phyloP scores from a whole-genome alignment of 2,113 vertebrate genomes.

The Lagopus leucura region DNA sequence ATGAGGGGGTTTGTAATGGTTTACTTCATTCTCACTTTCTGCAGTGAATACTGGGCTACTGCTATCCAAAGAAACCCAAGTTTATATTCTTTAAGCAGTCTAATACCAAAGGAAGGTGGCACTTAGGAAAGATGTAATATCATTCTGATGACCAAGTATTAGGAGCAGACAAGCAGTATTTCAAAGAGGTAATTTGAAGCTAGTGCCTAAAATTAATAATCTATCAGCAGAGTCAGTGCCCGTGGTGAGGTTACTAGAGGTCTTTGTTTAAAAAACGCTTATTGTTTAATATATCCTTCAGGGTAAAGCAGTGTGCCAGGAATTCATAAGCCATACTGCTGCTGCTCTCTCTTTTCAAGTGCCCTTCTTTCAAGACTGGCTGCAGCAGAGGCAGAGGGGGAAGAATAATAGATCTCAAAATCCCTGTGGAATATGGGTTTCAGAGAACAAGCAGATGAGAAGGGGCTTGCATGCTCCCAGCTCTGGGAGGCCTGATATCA shows the following conservation, averaged over 20 bases:
- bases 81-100: neutral
- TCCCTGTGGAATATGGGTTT: neutral
- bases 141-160: neutral
- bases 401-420: neutral
- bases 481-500: neutral
- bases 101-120: neutral
- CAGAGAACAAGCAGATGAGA: conserved; percentile 13
- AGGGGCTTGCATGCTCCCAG: neutral
- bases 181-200: conserved; percentile 12
- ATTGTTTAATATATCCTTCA: conserved; percentile 24
- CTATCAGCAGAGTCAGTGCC: neutral
- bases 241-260: neutral
- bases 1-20: neutral
- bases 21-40: neutral
- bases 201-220: conserved; percentile 30
- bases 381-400: neutral
- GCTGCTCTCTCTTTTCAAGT: conserved; percentile 39
- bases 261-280: conserved; percentile 24
- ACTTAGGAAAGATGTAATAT: neutral
- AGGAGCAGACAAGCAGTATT: neutral
- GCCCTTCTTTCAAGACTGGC: neutral
- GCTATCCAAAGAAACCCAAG: neutral
- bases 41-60: neutral
- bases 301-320: conserved; percentile 27
- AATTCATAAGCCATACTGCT: conserved; percentile 22